Conservation (phyloP, 2,113 vertebrate species). For the Ptilonorhynchus violaceus region DNA sequence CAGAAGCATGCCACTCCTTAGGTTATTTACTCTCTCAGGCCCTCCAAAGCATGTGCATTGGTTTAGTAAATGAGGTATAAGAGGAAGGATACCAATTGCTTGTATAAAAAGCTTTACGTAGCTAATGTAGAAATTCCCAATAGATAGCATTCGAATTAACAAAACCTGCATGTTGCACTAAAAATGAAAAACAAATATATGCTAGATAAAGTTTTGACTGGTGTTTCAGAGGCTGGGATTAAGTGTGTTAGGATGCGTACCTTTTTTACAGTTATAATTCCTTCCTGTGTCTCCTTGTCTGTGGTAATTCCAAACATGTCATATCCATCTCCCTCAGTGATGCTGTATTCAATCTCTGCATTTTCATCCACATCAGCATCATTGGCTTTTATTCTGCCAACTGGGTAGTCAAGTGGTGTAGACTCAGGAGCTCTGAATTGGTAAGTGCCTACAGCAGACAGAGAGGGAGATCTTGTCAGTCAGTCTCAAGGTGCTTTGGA, state of each 20-base stretch:
- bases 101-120: neutral
- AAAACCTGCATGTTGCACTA: neutral
- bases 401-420: constrained; percentile 66
- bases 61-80: neutral
- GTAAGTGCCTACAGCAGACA: constrained; percentile 78
- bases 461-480: neutral
- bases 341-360: constrained; percentile 87
- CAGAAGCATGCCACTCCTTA: neutral
- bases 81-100: neutral
- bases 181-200: neutral
- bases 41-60: neutral
- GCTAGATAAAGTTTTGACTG: neutral
- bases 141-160: neutral
- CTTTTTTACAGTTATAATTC: constrained; percentile 88
- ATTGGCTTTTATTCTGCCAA: constrained; percentile 85
- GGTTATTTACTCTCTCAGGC: neutral
- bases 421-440: constrained; percentile 88
- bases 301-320: constrained; percentile 87
- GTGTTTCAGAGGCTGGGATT: neutral
- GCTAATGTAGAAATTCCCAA: neutral
- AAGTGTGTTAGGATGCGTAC: constrained; percentile 52
- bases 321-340: constrained; percentile 85
- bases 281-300: constrained; percentile 89
- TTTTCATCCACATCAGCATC: constrained; percentile 89
- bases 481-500: neutral